Evolutionary conservation across 2,113 vertebrate genomes (phyloP), one percentile per base, ranked within the genome.

Genomic region (Piliocolobus tephrosceles): DNA sequence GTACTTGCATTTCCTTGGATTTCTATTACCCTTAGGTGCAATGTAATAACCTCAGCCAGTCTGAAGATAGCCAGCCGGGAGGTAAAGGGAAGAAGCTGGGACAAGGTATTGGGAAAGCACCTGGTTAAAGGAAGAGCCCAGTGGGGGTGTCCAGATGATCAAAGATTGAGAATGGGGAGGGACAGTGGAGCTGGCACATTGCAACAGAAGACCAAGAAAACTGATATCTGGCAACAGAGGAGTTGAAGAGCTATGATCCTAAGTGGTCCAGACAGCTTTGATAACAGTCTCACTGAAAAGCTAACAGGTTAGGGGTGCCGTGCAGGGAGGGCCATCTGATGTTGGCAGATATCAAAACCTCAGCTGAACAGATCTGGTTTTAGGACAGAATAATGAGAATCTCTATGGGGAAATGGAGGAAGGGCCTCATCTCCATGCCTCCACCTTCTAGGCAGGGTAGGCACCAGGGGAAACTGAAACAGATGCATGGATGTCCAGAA

Each of bases 141-240:
- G 2, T 14, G 16, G 17, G 50, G 9, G 0, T 55, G 35, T 45
- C 22, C 76, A 10, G 47, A 20, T 35, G 43, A 64, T 38, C 3
- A 23, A 8, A 35, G 16, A 23, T 58, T 86, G 30, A 32, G 89
- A 25, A 13, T 5, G 4, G 23, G 43, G 57, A 8, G n/a, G 66
- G 32, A 8, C 27, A 0, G 14, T 5, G 73, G n/a, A 43, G 13
- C 72, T 13, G 45, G 68, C 0, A 1, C 5, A 6, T 3, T 43
- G 66, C 47, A 27, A 3, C 7, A 16, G 61, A 81, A 80, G 18
- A 13, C 8, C 4, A 22, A 61, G 27, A 10, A 6, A 17, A 52
- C 38, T 23, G 38, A 3, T 32, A 40, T 2, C 30, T 16, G 45
- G 6, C 38, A 8, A 23, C 12, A 17, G 38, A 82, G 52, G 30